Base-by-base conservation (phyloP, 2,888 invertebrate genomes). In the Cephus pulcher region DNA sequence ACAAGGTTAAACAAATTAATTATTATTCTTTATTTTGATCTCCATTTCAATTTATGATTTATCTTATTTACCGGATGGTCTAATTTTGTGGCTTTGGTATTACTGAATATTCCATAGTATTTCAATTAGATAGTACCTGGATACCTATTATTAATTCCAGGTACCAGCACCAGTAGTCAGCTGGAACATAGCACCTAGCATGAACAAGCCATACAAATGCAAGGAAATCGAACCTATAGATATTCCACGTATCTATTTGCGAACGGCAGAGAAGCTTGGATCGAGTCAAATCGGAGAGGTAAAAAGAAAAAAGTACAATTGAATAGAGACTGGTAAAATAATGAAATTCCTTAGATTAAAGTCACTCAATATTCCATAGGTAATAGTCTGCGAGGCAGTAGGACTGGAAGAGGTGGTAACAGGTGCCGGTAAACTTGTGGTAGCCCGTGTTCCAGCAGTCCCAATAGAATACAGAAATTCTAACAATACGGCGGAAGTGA, bases 161-260 rank as follows among this genome's bases (percentile, higher is more conserved):
- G 91, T 93, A 86, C 93, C 93, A 77, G 93, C 94, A 76, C 94
- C 94, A 56, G 91, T 93, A 78, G 93, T 94, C 79, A 92, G 92
- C 83, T 94, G 94, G 94, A 94, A 94, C 89, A 93, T 94, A 75
- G 93, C 93, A 23, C 94, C 94, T 33, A 93, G 94, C 86, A 94
- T 94, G 93, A 93, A 93, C 82, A 93, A 93, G 83, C 91, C 93
- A 79, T 94, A 94, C 91, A 93, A 92, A 84, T 93, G 94, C 88
- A 92, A 93, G 84, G 94, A 94, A 89, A 92, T 92, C 78, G 94
- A 94, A 86, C 92, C 94, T 73, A 92, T 93, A 80, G 92, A 93
- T 80, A 93, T 94, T 88, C 93, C 94, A 32, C 91, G 93, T 78
- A 93, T 93, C 87, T 93, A 93, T 85, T 92, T 94, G 77, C 91